A percentile compares a stretch with the other conserved stretches of the same genome.
These are phyloP conservation scores for Trichoplusia ni DNA, from an alignment of 1,140 invertebrate species.

Conservation along the genomic window DNA sequence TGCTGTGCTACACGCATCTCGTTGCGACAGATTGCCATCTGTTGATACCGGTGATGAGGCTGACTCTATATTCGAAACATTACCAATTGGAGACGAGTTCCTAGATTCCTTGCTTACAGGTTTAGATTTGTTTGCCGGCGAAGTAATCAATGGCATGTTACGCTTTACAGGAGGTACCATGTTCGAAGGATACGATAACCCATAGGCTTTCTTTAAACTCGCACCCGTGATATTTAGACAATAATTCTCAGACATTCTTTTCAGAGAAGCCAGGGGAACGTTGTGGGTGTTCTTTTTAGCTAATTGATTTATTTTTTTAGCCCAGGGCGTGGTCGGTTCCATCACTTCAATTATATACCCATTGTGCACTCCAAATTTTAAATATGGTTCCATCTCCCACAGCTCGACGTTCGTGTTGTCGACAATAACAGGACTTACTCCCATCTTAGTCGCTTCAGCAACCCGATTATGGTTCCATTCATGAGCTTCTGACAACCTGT, in stretches of 20 bases:
- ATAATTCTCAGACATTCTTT: conserved; percentile 86
- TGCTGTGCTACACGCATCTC: too few species aligned
- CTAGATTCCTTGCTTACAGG: too few species aligned
- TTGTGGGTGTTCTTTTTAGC: conserved; percentile 57
- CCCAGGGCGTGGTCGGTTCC: conserved; percentile 90
- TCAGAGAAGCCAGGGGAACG: conserved; percentile 85
- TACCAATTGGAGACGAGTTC: too few species aligned
- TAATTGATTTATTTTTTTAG: conserved; percentile 77
- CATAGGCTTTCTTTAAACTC: conserved; percentile 38
- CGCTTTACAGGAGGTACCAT: conserved; percentile 54
- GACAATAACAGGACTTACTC: conserved; percentile 89
- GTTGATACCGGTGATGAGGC: too few species aligned
- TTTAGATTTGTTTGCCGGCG: too few species aligned
- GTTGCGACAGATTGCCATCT: too few species aligned
- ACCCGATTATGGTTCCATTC: conserved; percentile 85
- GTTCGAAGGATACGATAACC: conserved; percentile 44
- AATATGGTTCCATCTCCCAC: conserved; percentile 92
- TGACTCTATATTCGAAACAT: too few species aligned
- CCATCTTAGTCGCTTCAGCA: conserved; percentile 77
- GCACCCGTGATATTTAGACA: conserved; percentile 70
- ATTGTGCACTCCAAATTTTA: conserved; percentile 82
- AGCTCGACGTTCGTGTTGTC: conserved; percentile 92
- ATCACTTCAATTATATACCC: conserved; percentile 89
- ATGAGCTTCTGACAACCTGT: conserved; percentile 86
- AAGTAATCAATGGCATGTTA: conserved; percentile 34